phyloP scores from a whole-genome alignment of 2,888 invertebrate genomes.

The Sphecodes monilicornis region DNA sequence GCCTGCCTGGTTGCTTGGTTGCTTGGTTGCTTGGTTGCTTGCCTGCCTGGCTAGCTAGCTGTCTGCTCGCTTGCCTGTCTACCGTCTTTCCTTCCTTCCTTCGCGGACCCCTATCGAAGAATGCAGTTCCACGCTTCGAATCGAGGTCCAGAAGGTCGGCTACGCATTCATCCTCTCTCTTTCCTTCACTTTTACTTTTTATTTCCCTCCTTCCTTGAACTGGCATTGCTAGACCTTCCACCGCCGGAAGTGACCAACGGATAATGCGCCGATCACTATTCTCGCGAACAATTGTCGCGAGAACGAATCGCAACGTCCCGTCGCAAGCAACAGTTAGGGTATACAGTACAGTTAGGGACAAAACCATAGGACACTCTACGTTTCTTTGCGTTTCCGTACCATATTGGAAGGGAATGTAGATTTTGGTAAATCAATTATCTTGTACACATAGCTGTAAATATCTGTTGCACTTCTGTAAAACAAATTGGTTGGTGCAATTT shows the following conservation, averaged over 20 bases:
- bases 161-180: constrained; percentile 45
- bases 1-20: not conserved
- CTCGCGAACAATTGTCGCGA: not conserved
- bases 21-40: not conserved
- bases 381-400: too few relatives aligned
- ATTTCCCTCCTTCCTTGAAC: constrained; percentile 7
- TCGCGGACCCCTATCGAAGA: constrained; percentile 48
- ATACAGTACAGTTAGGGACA: too few relatives aligned
- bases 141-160: constrained; percentile 62
- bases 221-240: constrained; percentile 17
- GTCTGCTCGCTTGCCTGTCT: not conserved
- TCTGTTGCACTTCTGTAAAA: too few relatives aligned
- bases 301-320: not conserved
- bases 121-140: constrained; percentile 47
- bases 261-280: constrained; percentile 27
- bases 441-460: too few relatives aligned
- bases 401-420: too few relatives aligned
- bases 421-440: too few relatives aligned
- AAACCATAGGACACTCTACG: too few relatives aligned
- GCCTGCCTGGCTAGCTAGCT: not conserved
- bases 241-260: constrained; percentile 54
- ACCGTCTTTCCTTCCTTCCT: not conserved
- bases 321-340: too few relatives aligned
- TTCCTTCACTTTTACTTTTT: not conserved
- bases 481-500: too few relatives aligned